Base-by-base conservation (phyloP, 2,888 invertebrate species). In the Spisula solida region DNA sequence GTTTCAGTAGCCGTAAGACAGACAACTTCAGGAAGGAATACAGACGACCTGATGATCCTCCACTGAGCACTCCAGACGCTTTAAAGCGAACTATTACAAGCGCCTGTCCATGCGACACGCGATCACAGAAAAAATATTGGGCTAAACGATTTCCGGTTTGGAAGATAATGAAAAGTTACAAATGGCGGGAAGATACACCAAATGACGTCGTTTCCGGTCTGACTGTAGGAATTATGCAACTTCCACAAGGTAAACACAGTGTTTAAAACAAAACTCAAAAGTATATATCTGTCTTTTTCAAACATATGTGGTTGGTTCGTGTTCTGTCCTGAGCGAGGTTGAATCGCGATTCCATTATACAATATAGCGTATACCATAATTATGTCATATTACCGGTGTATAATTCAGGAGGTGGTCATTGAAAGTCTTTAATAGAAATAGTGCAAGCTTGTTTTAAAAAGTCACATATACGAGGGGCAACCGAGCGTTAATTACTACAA, bases 161-260 rank as follows among this genome's bases (percentile, higher is more conserved):
- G 47, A 91, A 92, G 41, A 96, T 96, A 48, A 93, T 96, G 94
- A 93, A 93, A 79, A 94, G 94, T 81, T 96, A 96, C 91, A 94
- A 95, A 80, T 87, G 94, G 91, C 94, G 91, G 85, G 89, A 95
- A 29, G 97, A 98, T 96, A 97, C 98, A 31, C 93, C 98, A 0
- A 97, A 97, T 16, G 99, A 99, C 97, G 94, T 98, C 79, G 97
- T 98, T 2, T 98, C 98, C 0, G 99, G 99, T 0, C 97, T 98
- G 60, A 99, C 99, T 0, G 98, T 99, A 0, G 98, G 96, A 8
- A 95, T 96, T 25, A 96, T 96, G 96, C 96, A 96, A 88, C 94
- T 96, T 18, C 96, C 96, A 16, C 96, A 96, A 94, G 97, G 97
- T 96, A 87, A 80, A n/a, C 14, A 8, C 20, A 12, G n/a, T 14